Evolutionary conservation across 1,140 invertebrate genomes (phyloP), one percentile per base, ranked within the genome.

Genomic region (Drosophila auraria): DNA sequence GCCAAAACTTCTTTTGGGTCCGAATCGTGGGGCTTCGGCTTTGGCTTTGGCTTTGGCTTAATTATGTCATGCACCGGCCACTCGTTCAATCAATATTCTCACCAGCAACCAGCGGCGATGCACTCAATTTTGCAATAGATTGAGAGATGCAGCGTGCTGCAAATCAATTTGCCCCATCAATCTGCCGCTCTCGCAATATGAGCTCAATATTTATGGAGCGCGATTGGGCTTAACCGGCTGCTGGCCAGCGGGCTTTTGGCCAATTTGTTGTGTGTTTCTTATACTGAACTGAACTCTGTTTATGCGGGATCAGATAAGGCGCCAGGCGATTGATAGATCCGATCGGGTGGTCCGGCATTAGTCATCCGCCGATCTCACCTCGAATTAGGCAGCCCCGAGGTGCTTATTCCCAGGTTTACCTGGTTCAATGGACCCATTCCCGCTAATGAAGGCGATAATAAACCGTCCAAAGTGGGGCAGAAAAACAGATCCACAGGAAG

Each of bases 141-240:
- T 79, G 66, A 79, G 77, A 80, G 80, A 83, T 83, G 78, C 79
- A 73, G 20, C 40, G 36, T 11, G 51, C 74, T 40, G 80, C 80
- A 83, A 79, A 78, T 83, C 80, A 83, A 83, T 83, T 83, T 83
- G 59, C 62, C 68, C 17, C 79, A 76, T 81, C 71, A 64, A 81
- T 77, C 61, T 58, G 6, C 30, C 15, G 42, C 53, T 36, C 42
- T 38, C 58, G 56, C 61, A 68, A 78, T 64, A 78, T 54, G 47
- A 62, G 61, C 62, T 70, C 36, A 62, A 81, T 89, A 78, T 81
- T 89, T 89, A 89, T 89, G 64, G 59, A 30, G 56, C 53, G 49
- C 72, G 79, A 76, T 82, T 82, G 58, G 63, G 54, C 79, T 27
- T 76, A 71, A 62, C 77, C 69, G 60, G 62, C 57, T 65, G 38